These are phyloP conservation scores for Mionectes macconnelli DNA, from an alignment of 2,113 vertebrate genomes.

Conservation along the genomic window DNA sequence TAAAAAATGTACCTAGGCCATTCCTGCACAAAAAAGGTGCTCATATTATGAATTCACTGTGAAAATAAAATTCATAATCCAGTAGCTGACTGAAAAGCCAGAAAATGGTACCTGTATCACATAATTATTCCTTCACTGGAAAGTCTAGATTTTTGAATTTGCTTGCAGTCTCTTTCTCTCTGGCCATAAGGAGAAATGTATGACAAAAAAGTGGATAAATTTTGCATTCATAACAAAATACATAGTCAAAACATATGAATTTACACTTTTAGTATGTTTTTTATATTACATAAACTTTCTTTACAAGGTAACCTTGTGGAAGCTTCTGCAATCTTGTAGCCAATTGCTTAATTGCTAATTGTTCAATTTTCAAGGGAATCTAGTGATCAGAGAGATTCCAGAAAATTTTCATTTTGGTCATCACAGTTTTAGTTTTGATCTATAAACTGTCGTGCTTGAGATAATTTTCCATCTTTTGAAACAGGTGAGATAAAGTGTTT, in stretches of 20 bases:
- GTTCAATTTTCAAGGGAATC: neutral
- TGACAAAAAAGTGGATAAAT: neutral
- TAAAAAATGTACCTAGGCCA: neutral
- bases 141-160: neutral
- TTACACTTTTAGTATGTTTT: neutral
- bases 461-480: neutral
- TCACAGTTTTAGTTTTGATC: neutral
- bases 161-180: neutral
- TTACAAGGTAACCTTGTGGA: neutral
- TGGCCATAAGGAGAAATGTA: neutral
- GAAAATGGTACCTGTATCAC: neutral
- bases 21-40: neutral
- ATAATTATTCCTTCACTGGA: neutral
- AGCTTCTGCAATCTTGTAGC: neutral
- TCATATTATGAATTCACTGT: neutral
- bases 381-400: neutral
- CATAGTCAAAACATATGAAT: neutral
- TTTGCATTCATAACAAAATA: neutral
- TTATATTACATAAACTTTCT: neutral
- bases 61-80: neutral
- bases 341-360: neutral
- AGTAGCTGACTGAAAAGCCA: neutral
- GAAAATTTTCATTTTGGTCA: neutral
- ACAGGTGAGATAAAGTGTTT: neutral
- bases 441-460: neutral